phyloP scores from a whole-genome alignment of 2,113 vertebrate species.

The Thalassoma bifasciatum region DNA sequence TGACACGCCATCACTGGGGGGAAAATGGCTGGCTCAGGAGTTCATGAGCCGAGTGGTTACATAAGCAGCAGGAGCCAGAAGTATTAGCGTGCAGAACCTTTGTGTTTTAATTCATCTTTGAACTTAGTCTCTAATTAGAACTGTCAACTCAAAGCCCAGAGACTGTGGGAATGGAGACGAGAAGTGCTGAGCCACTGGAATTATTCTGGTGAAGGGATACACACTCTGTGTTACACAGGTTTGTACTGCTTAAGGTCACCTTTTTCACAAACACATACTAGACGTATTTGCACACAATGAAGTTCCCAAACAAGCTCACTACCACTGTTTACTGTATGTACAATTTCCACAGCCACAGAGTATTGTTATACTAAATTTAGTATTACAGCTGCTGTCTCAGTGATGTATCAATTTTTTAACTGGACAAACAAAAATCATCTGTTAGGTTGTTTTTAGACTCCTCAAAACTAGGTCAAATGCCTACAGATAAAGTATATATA shows the following conservation, averaged over 20 bases:
- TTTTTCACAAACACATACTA: not conserved
- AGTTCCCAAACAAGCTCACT: not conserved
- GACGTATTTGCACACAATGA: not conserved
- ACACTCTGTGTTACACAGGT: not conserved
- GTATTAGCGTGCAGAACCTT: conserved; percentile 56
- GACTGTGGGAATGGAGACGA: conserved; percentile 65
- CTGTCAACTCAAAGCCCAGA: conserved; percentile 68
- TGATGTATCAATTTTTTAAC: conserved; percentile 6
- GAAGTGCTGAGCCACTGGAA: conserved; percentile 56
- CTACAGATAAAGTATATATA: too few species aligned
- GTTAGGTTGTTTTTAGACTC: not conserved
- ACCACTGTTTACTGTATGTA: not conserved
- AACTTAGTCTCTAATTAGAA: conserved; percentile 72
- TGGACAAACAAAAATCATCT: conserved; percentile 29
- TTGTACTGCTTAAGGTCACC: not conserved
- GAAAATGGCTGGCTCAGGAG: conserved; percentile 36
- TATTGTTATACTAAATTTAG: not conserved
- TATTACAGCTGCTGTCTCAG: conserved; percentile 2
- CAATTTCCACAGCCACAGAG: not conserved
- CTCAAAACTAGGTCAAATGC: too few species aligned
- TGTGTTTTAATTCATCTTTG: conserved; percentile 55
- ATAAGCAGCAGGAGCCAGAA: conserved; percentile 49
- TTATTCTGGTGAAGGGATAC: not conserved
- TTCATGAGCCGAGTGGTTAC: conserved; percentile 41
- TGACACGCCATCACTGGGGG: conserved; percentile 28